Evolutionary conservation across 2,888 invertebrate species (phyloP).

Genomic region (Argyra leucocephala): DNA sequence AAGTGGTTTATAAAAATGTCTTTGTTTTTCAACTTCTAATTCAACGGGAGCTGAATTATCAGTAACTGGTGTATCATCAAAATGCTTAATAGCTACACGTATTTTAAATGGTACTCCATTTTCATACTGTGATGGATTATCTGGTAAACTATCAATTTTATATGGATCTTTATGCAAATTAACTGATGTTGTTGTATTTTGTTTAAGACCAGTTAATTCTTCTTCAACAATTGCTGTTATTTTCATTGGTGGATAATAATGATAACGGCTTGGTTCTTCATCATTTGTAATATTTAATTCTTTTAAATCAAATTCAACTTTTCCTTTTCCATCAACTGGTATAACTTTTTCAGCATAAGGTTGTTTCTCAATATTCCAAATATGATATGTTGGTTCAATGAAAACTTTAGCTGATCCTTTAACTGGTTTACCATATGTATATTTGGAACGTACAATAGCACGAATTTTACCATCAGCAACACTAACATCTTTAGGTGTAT

Average conservation of each 20-base stretch:
- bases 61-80: constrained; percentile 58
- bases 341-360: constrained; percentile 55
- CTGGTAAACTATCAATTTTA: constrained; percentile 54
- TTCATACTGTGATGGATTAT: constrained; percentile 69
- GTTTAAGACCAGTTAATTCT: constrained; percentile 67
- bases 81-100: constrained; percentile 63
- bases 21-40: constrained; percentile 26
- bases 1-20: constrained; percentile 15
- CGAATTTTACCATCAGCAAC: constrained; percentile 69
- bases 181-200: constrained; percentile 65
- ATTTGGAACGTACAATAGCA: constrained; percentile 74
- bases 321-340: constrained; percentile 53
- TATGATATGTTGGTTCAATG: constrained; percentile 60
- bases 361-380: constrained; percentile 27
- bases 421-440: constrained; percentile 77
- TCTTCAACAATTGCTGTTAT: constrained; percentile 87
- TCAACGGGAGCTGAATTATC: constrained; percentile 51
- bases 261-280: background rate
- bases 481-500: constrained; percentile 71
- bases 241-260: constrained; percentile 24
- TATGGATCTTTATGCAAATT: constrained; percentile 69
- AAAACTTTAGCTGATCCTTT: constrained; percentile 76
- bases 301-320: constrained; percentile 68
- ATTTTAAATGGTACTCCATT: constrained; percentile 77
- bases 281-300: constrained; percentile 58